These are phyloP conservation scores for Platyura marginata DNA, from an alignment of 1,140 invertebrate species.

Conservation along the genomic window DNA sequence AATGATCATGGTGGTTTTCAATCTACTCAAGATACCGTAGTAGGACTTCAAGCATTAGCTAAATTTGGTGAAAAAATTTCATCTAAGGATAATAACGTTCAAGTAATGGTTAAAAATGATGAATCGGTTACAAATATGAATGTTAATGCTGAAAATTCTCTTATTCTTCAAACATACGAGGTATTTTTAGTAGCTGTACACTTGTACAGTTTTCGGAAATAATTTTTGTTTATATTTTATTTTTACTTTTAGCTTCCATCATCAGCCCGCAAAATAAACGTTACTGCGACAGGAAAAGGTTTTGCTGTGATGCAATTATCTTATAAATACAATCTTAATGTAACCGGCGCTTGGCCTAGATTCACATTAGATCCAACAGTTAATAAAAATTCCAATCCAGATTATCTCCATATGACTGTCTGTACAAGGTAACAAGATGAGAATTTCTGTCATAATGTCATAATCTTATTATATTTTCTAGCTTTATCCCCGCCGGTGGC, in stretches of 20 bases:
- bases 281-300: conserved; percentile 61
- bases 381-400: conserved; percentile 62
- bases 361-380: conserved; percentile 80
- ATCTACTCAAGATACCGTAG: conserved; percentile 49
- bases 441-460: not conserved
- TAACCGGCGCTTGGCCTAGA: conserved; percentile 73
- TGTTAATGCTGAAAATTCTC: conserved; percentile 46
- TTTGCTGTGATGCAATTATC: conserved; percentile 69
- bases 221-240: not conserved
- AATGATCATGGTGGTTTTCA: conserved; percentile 69
- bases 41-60: conserved; percentile 52
- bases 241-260: conserved; percentile 12
- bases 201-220: not conserved
- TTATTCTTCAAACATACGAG: conserved; percentile 54
- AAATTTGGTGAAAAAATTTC: conserved; percentile 42
- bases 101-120: conserved; percentile 33
- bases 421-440: conserved; percentile 47
- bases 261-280: conserved; percentile 27
- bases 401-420: conserved; percentile 70
- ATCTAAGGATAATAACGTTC: conserved; percentile 31
- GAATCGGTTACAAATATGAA: conserved; percentile 40
- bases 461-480: conserved; percentile 13
- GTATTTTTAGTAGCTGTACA: conserved; percentile 29
- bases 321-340: conserved; percentile 71
- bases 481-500: conserved; percentile 36